Base-by-base conservation (phyloP, 2,113 vertebrate genomes). In the Ctenomys sociabilis region DNA sequence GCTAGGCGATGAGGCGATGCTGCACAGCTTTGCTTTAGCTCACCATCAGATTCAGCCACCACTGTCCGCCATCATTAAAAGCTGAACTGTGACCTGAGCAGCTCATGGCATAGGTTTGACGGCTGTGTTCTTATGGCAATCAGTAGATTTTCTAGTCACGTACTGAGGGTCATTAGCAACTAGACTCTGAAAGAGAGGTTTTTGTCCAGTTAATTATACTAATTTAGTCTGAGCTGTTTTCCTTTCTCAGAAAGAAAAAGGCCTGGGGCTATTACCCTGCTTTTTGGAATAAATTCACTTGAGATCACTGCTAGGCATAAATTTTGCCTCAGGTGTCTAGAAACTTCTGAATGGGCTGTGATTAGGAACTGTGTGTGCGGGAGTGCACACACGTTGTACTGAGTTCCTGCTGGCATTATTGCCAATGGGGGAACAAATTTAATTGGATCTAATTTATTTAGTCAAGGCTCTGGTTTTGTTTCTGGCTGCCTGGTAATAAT, bases 131-230 rank as follows among this genome's bases (percentile, higher is more conserved):
- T 85, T 89, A 24, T 59, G 22, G n/a, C 32, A 68, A 19, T 95
- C 68, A 83, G 26, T 57, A 37, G 40, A 52, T 87, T 63, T 85
- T 59, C 66, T 88, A 43, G 66, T 37, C 14, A 52, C 40, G 61
- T 78, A 45, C 3, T 66, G 10, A 93, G 40, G 6, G 35, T 68
- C 68, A 96, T 86, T 88, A 63, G 57, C 35, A 90, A 17, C 17
- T 40, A 84, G 52, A 95, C 82, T 89, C 40, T 54, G 21, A 92
- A 95, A 96, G 52, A 75, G 14, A 57, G 52, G 63, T 59, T 93
- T 88, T 90, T 87, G 84, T 66, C 30, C 63, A 81, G 54, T 83
- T 81, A 81, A 89, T 64, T 93, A 85, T 70, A 83, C 63, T 86
- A 84, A 88, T 73, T 57, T 49, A 85, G 57, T 59, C 21, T 94